Evolutionary conservation across 2,888 invertebrate species (phyloP), one percentile per base, ranked within the genome.

Genomic region (Muschampia plurimacula): DNA sequence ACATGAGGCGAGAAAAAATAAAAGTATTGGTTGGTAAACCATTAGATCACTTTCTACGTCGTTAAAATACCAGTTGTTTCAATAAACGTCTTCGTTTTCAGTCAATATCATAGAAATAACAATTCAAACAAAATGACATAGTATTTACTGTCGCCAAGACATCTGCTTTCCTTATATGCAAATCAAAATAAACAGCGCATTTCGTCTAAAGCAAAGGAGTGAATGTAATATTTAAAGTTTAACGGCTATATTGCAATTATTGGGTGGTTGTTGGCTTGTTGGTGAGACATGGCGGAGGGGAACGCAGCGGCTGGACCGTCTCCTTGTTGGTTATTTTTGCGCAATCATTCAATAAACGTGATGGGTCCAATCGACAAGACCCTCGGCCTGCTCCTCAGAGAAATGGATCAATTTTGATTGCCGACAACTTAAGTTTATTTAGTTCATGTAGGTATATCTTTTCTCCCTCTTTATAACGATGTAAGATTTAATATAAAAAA

Each of bases 301-400:
- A 82, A 86, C 83, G 78, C 84, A 83, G 79, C 86, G 15, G 15
- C 2, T 15, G 15, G 52, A 15, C 52, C 49, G 85, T 90, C 90
- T 52, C 15, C 52, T 91, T 84, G 83, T 80, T 85, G 82, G 86
- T 85, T 89, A 88, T 89, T 90, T 93, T 93, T 90, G 93, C 92
- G 91, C 93, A 94, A 94, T 94, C 93, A 93, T 94, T 89, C 93
- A 94, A 94, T 94, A 90, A 93, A 90, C 89, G 74, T 89, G 90
- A 92, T 93, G 88, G 88, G 85, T 83, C 86, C 90, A 93, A 90
- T 93, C 93, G 88, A 88, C 87, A 88, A 90, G 91, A 90, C 93
- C 92, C 93, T 92, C 92, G 81, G 82, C 83, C 82, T 80, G 78
- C 87, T 88, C 84, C 88, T 89, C 83, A 87, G 89, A 91, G 92